phyloP scores from a whole-genome alignment of 2,797 vertebrate genomes.

The Somateria mollissima region DNA sequence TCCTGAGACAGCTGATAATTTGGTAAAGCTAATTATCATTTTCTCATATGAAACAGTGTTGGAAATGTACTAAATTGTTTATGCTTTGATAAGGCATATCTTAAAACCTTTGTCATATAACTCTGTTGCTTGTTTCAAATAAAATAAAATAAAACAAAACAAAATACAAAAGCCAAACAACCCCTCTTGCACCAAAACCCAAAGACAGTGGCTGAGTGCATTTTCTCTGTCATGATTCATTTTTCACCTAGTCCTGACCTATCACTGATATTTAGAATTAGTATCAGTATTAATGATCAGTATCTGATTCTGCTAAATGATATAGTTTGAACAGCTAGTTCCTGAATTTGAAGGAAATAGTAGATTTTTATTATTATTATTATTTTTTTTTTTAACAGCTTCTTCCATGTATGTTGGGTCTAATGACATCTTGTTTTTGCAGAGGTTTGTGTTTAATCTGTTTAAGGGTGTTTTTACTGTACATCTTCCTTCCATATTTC shows the following conservation, averaged over 20 bases:
- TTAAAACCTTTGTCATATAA: conserved; percentile 24
- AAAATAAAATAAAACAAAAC: not conserved
- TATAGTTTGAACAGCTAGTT: not conserved
- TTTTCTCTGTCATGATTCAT: conserved; percentile 2
- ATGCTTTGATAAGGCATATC: conserved; percentile 44
- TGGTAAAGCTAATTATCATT: conserved; percentile 68
- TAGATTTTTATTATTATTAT: not conserved
- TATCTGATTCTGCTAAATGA: not conserved
- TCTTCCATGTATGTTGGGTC: not conserved
- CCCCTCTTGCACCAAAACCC: not conserved
- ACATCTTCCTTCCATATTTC: not conserved
- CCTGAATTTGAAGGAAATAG: not conserved
- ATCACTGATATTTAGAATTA: not conserved
- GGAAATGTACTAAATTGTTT: conserved; percentile 52
- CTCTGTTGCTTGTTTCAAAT: not conserved
- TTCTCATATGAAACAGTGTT: conserved; percentile 49
- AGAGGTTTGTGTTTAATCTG: not conserved
- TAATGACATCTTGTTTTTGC: not conserved
- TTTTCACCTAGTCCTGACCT: not conserved
- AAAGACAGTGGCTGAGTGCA: not conserved
- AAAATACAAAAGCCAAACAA: not conserved
- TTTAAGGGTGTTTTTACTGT: not conserved
- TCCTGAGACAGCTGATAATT: conserved; percentile 70
- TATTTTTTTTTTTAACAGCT: not conserved
- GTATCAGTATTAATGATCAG: not conserved